phyloP scores from a whole-genome alignment of 2,113 vertebrate genomes.

The Physeter macrocephalus region DNA sequence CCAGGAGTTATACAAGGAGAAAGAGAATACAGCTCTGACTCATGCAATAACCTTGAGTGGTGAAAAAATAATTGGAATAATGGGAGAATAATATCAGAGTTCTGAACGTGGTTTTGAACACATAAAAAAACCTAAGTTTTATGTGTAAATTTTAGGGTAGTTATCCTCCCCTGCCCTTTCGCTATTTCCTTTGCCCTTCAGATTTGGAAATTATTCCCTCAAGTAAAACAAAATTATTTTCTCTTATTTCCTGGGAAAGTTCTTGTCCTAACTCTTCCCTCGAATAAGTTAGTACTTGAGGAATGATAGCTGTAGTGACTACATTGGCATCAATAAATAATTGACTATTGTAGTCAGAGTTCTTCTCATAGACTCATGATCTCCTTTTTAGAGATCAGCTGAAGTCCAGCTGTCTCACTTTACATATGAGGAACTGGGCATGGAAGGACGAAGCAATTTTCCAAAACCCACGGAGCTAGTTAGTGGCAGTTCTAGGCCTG shows the following conservation, averaged over 20 bases:
- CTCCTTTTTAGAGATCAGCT: slow-evolving; percentile 31
- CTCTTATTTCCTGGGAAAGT: slow-evolving; percentile 15
- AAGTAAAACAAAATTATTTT: slow-evolving; percentile 29
- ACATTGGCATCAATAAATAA: slow-evolving; percentile 45
- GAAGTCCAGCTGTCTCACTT: slow-evolving; percentile 37
- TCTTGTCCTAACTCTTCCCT: slow-evolving; percentile 16
- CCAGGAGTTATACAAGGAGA: neutral
- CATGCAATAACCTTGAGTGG: neutral
- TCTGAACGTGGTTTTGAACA: neutral
- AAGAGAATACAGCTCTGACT: slow-evolving; percentile 29
- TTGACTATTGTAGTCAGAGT: slow-evolving; percentile 37
- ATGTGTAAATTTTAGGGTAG: neutral
- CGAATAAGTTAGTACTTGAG: slow-evolving; percentile 39
- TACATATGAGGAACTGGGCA: neutral
- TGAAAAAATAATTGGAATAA: slow-evolving; percentile 28
- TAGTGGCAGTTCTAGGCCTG: neutral
- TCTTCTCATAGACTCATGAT: neutral
- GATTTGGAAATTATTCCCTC: slow-evolving; percentile 21
- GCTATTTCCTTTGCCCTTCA: slow-evolving; percentile 17
- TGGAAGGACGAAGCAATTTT: slow-evolving; percentile 3
- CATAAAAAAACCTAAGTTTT: slow-evolving; percentile 10
- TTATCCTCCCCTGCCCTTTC: neutral
- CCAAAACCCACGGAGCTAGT: neutral
- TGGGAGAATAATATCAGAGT: neutral
- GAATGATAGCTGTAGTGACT: neutral